Evolutionary conservation across 2,113 vertebrate genomes (phyloP).

Genomic region (Pygathrix nemaeus): DNA sequence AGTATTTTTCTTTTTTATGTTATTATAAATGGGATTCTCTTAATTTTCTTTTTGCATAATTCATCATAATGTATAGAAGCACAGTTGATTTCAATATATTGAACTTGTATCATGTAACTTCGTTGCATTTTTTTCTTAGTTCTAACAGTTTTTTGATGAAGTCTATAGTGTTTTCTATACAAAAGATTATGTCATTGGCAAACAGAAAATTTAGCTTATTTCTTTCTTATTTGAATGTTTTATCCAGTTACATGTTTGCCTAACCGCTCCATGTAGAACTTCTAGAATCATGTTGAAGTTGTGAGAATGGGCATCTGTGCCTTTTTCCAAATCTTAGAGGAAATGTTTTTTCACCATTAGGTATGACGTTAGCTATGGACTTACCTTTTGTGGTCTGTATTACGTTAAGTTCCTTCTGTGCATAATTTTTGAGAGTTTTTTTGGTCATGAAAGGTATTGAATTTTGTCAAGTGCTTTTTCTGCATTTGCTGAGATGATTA

Average conservation of each 20-base stretch:
- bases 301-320: background rate
- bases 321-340: background rate
- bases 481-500: no score
- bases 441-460: no score
- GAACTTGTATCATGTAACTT: background rate
- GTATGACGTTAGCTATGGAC: background rate
- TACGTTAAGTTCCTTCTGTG: background rate
- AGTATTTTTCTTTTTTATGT: background rate
- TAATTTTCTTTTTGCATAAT: background rate
- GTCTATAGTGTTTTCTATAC: background rate
- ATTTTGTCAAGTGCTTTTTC: no score
- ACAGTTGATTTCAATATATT: background rate
- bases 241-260: background rate
- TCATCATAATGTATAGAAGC: background rate
- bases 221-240: background rate
- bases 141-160: background rate
- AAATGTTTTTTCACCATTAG: background rate
- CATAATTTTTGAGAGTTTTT: background rate
- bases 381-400: background rate
- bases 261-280: background rate
- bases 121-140: background rate
- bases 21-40: background rate
- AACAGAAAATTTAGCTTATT: background rate
- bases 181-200: background rate
- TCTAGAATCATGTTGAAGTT: background rate